Conservation (phyloP, 2,888 invertebrate genomes). For the Molanna angustata region DNA sequence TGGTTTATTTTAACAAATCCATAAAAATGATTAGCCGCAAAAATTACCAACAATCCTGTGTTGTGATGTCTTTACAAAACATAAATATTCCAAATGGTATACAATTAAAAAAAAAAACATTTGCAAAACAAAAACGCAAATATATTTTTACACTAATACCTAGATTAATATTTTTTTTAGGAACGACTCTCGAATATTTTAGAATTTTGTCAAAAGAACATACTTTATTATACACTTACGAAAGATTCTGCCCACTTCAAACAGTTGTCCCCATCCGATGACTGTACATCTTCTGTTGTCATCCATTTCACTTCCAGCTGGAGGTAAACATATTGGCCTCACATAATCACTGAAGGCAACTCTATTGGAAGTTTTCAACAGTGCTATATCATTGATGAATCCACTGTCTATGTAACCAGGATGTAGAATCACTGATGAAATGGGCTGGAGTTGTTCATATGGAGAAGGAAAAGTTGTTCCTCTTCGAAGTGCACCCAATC, state of each 20-base stretch:
- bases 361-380: slow-evolving; percentile 61
- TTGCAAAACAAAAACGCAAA: too few species aligned
- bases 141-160: too few species aligned
- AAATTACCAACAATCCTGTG: too few species aligned
- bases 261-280: slow-evolving; percentile 79
- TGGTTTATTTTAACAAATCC: too few species aligned
- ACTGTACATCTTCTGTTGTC: slow-evolving; percentile 72
- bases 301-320: slow-evolving; percentile 54
- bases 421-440: slow-evolving; percentile 66
- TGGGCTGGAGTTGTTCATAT: slow-evolving; percentile 67
- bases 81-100: too few species aligned
- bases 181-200: too few species aligned
- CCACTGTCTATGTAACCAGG: slow-evolving; percentile 73
- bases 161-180: too few species aligned
- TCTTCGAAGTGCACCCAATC: slow-evolving; percentile 71
- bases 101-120: too few species aligned
- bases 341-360: slow-evolving; percentile 62
- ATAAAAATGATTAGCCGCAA: too few species aligned
- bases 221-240: slow-evolving; percentile 71
- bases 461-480: slow-evolving; percentile 73
- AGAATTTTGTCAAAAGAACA: too few species aligned
- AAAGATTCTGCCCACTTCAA: slow-evolving; percentile 74
- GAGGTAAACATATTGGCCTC: slow-evolving; percentile 64
- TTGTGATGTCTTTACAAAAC: too few species aligned
- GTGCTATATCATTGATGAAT: slow-evolving; percentile 75